Percentiles rank a stretch among this genome's conserved stretches.
Evolutionary conservation across 2,113 vertebrate genomes (phyloP).

Genomic region (Dendrocopos noguchii): DNA sequence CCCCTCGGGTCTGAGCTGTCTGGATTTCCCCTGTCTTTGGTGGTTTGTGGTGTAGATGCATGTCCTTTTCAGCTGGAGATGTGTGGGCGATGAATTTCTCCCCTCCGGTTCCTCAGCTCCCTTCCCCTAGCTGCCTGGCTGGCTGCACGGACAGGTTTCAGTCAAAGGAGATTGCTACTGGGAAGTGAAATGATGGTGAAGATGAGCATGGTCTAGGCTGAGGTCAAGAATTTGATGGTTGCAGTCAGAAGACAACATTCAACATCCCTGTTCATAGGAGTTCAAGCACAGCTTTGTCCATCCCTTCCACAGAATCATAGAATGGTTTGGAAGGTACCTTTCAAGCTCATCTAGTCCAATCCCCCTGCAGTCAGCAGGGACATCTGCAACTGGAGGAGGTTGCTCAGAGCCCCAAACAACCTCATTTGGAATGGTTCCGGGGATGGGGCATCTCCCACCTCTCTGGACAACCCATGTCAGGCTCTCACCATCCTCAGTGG

Average conservation of each 20-base stretch:
- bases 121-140: not conserved
- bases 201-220: not conserved
- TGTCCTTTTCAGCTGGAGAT: not conserved
- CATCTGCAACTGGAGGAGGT: not conserved
- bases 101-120: not conserved
- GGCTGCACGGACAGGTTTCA: not conserved
- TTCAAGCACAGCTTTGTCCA: not conserved
- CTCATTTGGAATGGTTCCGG: not conserved
- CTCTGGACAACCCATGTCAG: not conserved
- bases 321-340: not conserved
- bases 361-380: not conserved
- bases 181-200: not conserved
- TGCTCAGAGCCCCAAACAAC: not conserved
- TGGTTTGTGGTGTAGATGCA: not conserved
- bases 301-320: not conserved
- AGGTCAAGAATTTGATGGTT: rapidly evolving
- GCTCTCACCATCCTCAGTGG: not conserved
- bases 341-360: not conserved
- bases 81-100: not conserved
- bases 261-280: not conserved
- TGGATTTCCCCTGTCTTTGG: not conserved
- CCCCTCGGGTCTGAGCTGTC: not conserved
- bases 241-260: not conserved
- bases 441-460: not conserved
- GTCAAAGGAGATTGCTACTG: not conserved